phyloP scores from a whole-genome alignment of 1,140 invertebrate species.

The Caenorhabditis briggsae region DNA sequence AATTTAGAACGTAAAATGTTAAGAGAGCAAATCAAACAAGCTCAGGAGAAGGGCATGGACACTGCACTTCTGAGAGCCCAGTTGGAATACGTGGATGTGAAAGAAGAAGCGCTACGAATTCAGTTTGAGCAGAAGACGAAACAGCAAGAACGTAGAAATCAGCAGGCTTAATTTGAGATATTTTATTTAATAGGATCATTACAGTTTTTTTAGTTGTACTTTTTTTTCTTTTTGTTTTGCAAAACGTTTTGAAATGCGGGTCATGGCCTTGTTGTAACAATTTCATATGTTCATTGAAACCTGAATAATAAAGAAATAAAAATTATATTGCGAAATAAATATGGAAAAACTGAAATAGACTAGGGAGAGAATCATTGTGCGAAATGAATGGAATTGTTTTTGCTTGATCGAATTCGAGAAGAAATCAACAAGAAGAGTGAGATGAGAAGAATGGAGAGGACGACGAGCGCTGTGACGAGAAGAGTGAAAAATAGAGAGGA shows the following conservation, averaged over 20 bases:
- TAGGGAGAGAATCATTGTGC: constrained; percentile 25
- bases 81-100: constrained; percentile 73
- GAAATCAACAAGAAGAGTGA: constrained; percentile 27
- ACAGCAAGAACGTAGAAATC: constrained; percentile 1
- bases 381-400: constrained; percentile 41
- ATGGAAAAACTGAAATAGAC: background rate
- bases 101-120: constrained; percentile 70
- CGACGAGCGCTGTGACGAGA: constrained; percentile 36
- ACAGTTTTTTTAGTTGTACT: constrained; percentile 17
- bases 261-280: constrained; percentile 20
- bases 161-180: background rate
- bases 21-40: constrained; percentile 70
- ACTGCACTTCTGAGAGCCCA: constrained; percentile 71
- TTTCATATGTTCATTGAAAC: background rate
- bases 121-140: constrained; percentile 67
- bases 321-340: background rate
- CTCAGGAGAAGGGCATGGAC: constrained; percentile 63
- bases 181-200: background rate
- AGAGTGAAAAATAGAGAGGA: constrained; percentile 38
- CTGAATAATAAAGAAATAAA: background rate
- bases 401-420: constrained; percentile 26
- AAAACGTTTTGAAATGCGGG: background rate
- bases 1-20: constrained; percentile 70
- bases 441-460: constrained; percentile 37
- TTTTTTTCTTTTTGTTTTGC: background rate